Evolutionary conservation across 2,113 vertebrate genomes (phyloP).

Genomic region (Antechinus stuartii): DNA sequence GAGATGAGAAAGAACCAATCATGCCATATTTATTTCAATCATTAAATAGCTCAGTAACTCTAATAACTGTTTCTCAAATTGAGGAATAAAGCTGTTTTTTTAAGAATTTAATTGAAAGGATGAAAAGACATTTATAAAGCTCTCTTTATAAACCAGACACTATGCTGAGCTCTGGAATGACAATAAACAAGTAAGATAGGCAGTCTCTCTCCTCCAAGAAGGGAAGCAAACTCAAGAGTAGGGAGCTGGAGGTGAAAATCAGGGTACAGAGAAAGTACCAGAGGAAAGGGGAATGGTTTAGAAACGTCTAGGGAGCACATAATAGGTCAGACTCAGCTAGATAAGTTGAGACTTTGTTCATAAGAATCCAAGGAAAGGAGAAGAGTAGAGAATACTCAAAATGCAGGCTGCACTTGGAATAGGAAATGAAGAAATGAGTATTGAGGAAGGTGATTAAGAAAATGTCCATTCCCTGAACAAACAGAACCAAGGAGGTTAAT

Average conservation of each 20-base stretch:
- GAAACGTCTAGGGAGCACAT: background rate
- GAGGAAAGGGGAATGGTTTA: background rate
- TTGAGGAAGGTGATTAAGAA: background rate
- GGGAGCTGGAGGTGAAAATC: background rate
- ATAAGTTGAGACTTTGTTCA: background rate
- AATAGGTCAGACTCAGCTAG: background rate
- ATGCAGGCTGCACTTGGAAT: background rate
- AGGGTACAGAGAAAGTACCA: background rate
- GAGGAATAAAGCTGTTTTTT: background rate
- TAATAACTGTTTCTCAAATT: background rate
- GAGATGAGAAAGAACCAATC: background rate
- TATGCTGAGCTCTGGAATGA: background rate
- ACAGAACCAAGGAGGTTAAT: background rate
- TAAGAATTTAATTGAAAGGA: background rate
- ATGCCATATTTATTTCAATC: background rate
- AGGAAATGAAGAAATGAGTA: background rate
- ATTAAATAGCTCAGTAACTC: background rate
- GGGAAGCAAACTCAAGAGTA: background rate
- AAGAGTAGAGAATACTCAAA: background rate
- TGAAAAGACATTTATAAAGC: background rate
- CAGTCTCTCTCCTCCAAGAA: background rate
- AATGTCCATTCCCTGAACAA: background rate
- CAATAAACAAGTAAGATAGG: background rate
- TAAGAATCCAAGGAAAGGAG: background rate
- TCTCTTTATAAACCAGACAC: background rate